Evolutionary conservation across 2,888 invertebrate genomes (phyloP).

Genomic region (Ennomos quercinarius): DNA sequence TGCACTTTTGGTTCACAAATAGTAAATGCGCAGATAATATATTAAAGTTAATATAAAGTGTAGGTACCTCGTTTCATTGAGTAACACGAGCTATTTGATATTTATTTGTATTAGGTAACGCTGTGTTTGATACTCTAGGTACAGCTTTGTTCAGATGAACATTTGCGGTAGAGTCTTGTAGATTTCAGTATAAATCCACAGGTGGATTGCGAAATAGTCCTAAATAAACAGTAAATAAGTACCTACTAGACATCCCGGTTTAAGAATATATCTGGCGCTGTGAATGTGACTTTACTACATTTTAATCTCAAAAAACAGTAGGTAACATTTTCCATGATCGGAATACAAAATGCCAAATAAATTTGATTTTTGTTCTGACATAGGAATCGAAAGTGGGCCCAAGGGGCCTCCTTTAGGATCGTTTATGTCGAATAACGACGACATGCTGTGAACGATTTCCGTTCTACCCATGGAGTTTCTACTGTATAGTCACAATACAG

Average conservation of each 20-base stretch:
- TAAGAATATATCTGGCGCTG: neutral
- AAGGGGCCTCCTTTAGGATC: conserved; percentile 22
- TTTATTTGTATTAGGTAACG: conserved; percentile 13
- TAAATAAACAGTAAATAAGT: conserved; percentile 10
- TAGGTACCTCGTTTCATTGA: conserved; percentile 1
- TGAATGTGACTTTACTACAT: neutral
- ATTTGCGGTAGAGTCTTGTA: conserved; percentile 15
- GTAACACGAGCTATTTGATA: conserved; percentile 4
- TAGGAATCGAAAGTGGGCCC: conserved; percentile 21
- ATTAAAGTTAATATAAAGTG: conserved; percentile 7
- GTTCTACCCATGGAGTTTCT: neutral
- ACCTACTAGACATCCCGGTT: neutral
- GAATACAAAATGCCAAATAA: conserved; percentile 22
- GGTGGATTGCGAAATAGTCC: conserved; percentile 14
- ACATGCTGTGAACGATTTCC: conserved; percentile 24
- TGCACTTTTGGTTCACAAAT: neutral
- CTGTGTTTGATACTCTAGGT: conserved; percentile 5
- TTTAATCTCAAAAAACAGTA: neutral
- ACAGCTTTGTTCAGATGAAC: conserved; percentile 11
- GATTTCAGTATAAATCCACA: conserved; percentile 16
- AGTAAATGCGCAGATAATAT: neutral
- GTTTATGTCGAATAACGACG: conserved; percentile 22
- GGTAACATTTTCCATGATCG: conserved; percentile 2
- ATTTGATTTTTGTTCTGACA: conserved; percentile 23
- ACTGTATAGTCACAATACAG: too few species aligned